Conservation (phyloP, 2,113 vertebrate species). For the Engraulis encrasicolus region DNA sequence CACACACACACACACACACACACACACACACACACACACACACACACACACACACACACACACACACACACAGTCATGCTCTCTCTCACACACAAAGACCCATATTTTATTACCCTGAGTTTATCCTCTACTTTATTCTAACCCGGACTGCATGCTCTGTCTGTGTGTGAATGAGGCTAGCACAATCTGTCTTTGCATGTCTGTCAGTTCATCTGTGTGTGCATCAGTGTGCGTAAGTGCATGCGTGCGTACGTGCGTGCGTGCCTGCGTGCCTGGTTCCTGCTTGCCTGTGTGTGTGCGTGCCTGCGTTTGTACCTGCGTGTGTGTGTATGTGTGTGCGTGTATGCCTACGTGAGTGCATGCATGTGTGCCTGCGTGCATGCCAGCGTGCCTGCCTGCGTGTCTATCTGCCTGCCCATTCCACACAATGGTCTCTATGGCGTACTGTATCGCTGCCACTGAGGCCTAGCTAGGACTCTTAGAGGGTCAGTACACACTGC, state of each 20-base stretch:
- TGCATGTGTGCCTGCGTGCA: too few relatives aligned
- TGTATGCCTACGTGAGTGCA: too few relatives aligned
- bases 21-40: slow-evolving; percentile 4
- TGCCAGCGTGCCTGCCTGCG: too few relatives aligned
- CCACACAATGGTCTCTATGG: not conserved
- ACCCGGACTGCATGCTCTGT: not conserved
- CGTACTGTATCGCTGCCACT: slow-evolving; percentile 12
- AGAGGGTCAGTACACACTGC: not conserved
- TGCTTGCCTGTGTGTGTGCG: too few relatives aligned
- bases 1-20: not conserved
- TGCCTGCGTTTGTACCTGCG: too few relatives aligned
- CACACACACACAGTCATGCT: not conserved
- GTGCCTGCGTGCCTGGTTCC: too few relatives aligned
- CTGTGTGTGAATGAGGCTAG: not conserved
- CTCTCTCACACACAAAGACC: too few relatives aligned
- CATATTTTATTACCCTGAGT: not conserved
- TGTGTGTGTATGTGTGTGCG: too few relatives aligned
- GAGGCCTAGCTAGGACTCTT: not conserved
- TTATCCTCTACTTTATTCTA: not conserved
- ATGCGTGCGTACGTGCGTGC: too few relatives aligned
- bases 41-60: slow-evolving; percentile 2
- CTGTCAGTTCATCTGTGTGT: too few relatives aligned
- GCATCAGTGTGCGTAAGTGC: too few relatives aligned
- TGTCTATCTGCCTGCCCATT: slow-evolving; percentile 48
- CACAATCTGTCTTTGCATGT: not conserved